Base-by-base conservation (phyloP, 2,888 invertebrate genomes). In the Romanomermis culicivorax region DNA sequence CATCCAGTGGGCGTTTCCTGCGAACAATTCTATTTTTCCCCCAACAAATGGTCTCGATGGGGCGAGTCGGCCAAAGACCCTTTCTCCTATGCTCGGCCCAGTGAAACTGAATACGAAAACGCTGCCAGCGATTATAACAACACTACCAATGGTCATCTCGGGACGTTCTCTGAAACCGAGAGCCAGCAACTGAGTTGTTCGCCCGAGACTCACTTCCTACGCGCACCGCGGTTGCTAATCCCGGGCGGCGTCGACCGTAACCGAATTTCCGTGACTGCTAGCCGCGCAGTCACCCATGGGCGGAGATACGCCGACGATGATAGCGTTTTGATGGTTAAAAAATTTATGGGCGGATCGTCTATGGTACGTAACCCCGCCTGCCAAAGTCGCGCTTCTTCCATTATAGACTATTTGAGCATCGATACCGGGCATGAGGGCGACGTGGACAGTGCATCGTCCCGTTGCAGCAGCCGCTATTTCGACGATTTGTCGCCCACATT, bases 391-490 rank as follows among this genome's bases (percentile, higher is more conserved):
- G 36, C 36, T 7, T 11, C 36, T 7, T 11, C 27, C 75, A 85
- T 57, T 71, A 82, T 85, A 52, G 85, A 85, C 72, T 64, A 64
- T 24, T 58, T 65, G 42, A 60, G 62, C 49, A 25, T 59, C 29
- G 68, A 67, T 56, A 62, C 65, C 4, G 65, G 65, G 50, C 73
- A 74, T 53, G 76, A 76, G 60, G 68, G 66, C 24, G 76, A 78
- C 65, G 76, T 77, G 65, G 77, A 78, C 67, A 77, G 85, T 66
- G 83, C 83, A 60, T 85, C 84, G 2, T 84, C 84, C 4, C 76
- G 85, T 58, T 84, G 85, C 36, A 84, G 83, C 25, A 83, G 84
- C 17, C 77, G 83, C 11, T 79, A 85, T 61, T 82, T 82, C 69
- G 80, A 80, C 1, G 81, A 81, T 65, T 23, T 24, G 24, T 45